These are phyloP conservation scores for Hylia prasina DNA, from an alignment of 2,113 vertebrate species.

Conservation along the genomic window DNA sequence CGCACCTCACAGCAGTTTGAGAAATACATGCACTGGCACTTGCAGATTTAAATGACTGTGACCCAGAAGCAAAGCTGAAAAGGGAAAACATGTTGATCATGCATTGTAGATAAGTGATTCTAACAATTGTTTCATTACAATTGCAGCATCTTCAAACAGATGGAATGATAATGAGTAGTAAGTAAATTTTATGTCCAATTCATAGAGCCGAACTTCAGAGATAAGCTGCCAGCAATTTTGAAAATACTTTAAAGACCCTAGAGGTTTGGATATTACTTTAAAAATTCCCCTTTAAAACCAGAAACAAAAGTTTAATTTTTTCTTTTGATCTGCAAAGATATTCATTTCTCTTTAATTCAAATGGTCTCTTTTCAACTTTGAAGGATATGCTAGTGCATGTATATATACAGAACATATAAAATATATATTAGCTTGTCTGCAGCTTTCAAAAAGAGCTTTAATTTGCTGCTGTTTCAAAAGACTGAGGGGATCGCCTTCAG, in stretches of 20 bases:
- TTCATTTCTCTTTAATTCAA: background rate
- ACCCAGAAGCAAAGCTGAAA: background rate
- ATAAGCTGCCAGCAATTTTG: background rate
- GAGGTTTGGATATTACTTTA: background rate
- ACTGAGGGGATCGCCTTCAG: background rate
- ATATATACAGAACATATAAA: background rate
- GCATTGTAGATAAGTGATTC: background rate
- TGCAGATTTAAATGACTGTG: background rate
- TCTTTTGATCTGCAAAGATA: conserved; percentile 30
- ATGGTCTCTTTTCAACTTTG: background rate
- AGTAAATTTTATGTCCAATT: background rate
- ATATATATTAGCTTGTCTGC: conserved; percentile 43
- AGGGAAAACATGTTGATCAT: background rate
- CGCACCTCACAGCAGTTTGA: background rate
- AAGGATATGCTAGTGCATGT: background rate
- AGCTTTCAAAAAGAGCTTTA: conserved; percentile 19
- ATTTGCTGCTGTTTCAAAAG: background rate
- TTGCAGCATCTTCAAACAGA: background rate
- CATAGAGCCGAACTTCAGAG: background rate
- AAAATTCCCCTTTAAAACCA: background rate
- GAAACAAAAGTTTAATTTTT: conserved; percentile 13
- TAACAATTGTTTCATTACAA: conserved; percentile 1
- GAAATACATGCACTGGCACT: background rate
- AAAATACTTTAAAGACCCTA: background rate
- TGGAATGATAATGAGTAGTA: background rate